These are phyloP conservation scores for Etheostoma spectabile DNA, from an alignment of 2,113 vertebrate genomes.

Conservation along the genomic window DNA sequence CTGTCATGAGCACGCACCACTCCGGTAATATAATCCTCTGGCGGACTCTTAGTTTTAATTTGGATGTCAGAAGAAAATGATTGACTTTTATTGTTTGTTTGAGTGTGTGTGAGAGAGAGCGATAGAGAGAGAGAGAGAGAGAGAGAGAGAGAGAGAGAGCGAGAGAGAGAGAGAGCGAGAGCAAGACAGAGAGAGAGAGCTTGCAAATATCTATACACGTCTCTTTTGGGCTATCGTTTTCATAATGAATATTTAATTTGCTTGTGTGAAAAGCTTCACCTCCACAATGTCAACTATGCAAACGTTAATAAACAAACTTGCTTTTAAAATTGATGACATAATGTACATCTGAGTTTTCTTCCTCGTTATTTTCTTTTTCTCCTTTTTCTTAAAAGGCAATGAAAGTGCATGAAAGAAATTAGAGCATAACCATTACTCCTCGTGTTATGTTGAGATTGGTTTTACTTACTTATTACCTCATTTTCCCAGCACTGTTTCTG, in stretches of 20 bases:
- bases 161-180: too few relatives aligned
- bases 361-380: neutral
- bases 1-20: constrained; percentile 72
- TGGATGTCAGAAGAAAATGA: constrained; percentile 76
- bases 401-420: neutral
- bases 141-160: too few relatives aligned
- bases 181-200: too few relatives aligned
- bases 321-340: neutral
- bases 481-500: neutral
- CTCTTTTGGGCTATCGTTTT: constrained; percentile 23
- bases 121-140: too few relatives aligned
- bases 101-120: too few relatives aligned
- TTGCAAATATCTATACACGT: constrained; percentile 24
- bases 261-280: constrained; percentile 10
- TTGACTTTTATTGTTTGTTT: constrained; percentile 70
- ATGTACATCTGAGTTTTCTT: neutral
- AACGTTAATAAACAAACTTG: neutral
- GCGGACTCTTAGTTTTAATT: constrained; percentile 79
- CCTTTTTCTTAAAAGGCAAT: constrained; percentile 8
- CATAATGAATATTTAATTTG: constrained; percentile 42
- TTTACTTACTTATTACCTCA: neutral
- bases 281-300: constrained; percentile 11
- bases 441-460: neutral
- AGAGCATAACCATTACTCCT: neutral
- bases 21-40: constrained; percentile 66